Evolutionary conservation across 2,888 invertebrate species (phyloP).

Genomic region (Caradrina clavipalpis): DNA sequence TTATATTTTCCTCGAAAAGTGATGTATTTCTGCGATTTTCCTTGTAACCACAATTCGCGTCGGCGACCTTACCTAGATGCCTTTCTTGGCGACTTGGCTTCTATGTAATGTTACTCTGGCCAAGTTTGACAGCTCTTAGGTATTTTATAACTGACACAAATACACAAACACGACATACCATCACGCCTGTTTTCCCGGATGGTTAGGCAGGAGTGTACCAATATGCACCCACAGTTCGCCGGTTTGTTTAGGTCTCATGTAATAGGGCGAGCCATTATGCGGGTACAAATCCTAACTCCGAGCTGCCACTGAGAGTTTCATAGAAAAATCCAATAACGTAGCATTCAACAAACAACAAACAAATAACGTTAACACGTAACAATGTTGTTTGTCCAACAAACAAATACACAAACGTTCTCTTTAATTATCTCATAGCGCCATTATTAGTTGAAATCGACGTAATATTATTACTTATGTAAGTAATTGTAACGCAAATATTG

Average conservation of each 20-base stretch:
- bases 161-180: too few relatives aligned
- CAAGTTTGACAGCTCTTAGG: slow-evolving; percentile 13
- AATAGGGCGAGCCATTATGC: too few relatives aligned
- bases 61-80: slow-evolving; percentile 15
- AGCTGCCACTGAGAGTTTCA: too few relatives aligned
- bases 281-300: too few relatives aligned
- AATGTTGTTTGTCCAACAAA: too few relatives aligned
- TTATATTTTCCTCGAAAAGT: slow-evolving; percentile 21
- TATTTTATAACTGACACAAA: slow-evolving; percentile 16
- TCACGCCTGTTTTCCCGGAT: too few relatives aligned
- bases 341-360: too few relatives aligned
- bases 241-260: too few relatives aligned
- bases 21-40: slow-evolving; percentile 29
- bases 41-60: slow-evolving; percentile 12
- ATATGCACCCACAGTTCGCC: too few relatives aligned
- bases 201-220: too few relatives aligned
- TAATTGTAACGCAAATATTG: slow-evolving; percentile 20
- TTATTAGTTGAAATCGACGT: not conserved
- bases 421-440: not conserved
- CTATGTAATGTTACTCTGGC: slow-evolving; percentile 13
- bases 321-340: too few relatives aligned
- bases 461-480: not conserved
- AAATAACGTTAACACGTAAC: too few relatives aligned
- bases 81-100: slow-evolving; percentile 24
- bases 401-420: not conserved